These are phyloP conservation scores for Heteromurus nitidus DNA, from an alignment of 2,888 invertebrate species.

Conservation along the genomic window DNA sequence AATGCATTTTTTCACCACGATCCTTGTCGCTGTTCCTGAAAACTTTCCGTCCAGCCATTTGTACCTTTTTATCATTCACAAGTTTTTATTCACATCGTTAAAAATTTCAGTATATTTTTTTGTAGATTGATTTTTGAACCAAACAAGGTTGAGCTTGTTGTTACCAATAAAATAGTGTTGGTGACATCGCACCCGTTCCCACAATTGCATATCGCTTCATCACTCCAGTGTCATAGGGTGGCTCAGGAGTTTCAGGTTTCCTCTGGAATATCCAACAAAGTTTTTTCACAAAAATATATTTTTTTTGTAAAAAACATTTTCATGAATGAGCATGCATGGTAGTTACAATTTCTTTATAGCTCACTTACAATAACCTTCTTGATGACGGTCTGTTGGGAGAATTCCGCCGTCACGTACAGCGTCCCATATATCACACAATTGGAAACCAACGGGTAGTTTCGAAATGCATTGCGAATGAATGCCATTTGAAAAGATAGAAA, in stretches of 20 bases:
- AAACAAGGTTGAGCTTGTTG: too few species aligned
- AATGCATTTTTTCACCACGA: conserved; percentile 82
- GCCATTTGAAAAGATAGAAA: too few species aligned
- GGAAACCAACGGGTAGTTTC: conserved; percentile 77
- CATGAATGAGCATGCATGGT: too few species aligned
- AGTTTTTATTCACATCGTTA: too few species aligned
- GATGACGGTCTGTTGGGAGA: conserved; percentile 85
- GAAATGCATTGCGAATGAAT: conserved; percentile 75
- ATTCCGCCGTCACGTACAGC: conserved; percentile 87
- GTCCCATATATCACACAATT: conserved; percentile 83
- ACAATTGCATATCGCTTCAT: conserved; percentile 80
- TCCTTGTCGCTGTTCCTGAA: conserved; percentile 81
- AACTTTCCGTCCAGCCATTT: conserved; percentile 84
- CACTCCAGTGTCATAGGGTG: conserved; percentile 74
- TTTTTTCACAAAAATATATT: background rate
- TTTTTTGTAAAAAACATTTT: too few species aligned
- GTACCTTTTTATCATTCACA: conserved; percentile 85
- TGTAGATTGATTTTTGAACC: too few species aligned
- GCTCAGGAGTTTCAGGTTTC: conserved; percentile 65
- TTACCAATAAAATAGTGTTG: conserved; percentile 81
- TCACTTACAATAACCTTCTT: conserved; percentile 81
- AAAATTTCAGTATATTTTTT: too few species aligned
- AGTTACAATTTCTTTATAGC: too few species aligned
- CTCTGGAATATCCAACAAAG: conserved; percentile 46
- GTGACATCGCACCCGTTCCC: conserved; percentile 80